Conservation (phyloP, 2,888 invertebrate species). For the Macrosoma leucophasiata region DNA sequence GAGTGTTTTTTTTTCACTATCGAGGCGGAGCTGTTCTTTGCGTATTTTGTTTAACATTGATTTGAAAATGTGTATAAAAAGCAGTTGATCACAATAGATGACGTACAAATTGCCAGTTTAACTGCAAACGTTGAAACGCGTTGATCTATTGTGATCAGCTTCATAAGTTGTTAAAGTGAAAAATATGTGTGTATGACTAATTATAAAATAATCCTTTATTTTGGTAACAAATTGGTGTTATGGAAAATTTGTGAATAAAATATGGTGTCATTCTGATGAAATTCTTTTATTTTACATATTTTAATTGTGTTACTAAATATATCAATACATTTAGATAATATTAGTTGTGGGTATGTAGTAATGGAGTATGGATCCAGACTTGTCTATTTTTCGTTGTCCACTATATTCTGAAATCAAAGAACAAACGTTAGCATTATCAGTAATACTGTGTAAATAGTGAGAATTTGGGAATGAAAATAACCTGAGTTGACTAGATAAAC, state of each 20-base stretch:
- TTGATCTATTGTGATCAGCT: conserved; percentile 50
- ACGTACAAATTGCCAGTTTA: conserved; percentile 31
- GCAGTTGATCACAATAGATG: conserved; percentile 49
- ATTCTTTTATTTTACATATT: conserved; percentile 16
- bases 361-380: too few relatives aligned
- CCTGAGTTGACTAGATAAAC: too few relatives aligned
- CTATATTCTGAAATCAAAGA: conserved; percentile 58
- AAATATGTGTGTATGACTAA: conserved; percentile 69
- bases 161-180: conserved; percentile 60
- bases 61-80: conserved; percentile 50
- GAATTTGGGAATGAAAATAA: too few relatives aligned
- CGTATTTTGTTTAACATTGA: conserved; percentile 38
- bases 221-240: conserved; percentile 74
- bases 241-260: conserved; percentile 72
- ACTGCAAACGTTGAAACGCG: too few relatives aligned
- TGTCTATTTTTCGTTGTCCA: conserved; percentile 52
- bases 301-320: too few relatives aligned
- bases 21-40: conserved; percentile 36
- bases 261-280: conserved; percentile 66
- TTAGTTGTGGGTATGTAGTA: too few relatives aligned
- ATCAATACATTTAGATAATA: too few relatives aligned
- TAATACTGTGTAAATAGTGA: too few relatives aligned
- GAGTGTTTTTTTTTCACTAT: conserved; percentile 57
- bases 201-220: conserved; percentile 69
- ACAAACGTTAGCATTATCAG: too few relatives aligned